Conservation (phyloP, 2,113 vertebrate genomes). For the Halichoeres trimaculatus region DNA sequence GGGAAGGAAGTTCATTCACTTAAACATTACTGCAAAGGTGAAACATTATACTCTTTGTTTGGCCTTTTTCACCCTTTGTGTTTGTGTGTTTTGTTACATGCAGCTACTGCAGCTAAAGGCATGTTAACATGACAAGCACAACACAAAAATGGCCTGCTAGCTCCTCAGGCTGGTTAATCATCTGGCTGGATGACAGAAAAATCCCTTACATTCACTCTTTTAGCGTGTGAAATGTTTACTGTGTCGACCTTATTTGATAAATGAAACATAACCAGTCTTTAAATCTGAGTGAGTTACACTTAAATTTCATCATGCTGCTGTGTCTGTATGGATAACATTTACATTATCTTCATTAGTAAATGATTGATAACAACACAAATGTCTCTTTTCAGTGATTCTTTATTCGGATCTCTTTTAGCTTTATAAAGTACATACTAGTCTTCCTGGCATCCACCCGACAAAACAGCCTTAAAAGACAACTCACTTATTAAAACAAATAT, state of each 20-base stretch:
- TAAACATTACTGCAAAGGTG: conserved; percentile 60
- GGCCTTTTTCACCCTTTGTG: conserved; percentile 32
- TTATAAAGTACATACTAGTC: too few relatives aligned
- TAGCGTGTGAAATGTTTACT: neutral
- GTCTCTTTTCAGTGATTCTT: neutral
- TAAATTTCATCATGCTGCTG: neutral
- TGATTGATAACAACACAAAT: conserved; percentile 7
- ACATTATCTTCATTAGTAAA: conserved; percentile 10
- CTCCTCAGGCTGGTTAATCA: conserved; percentile 12
- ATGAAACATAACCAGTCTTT: neutral
- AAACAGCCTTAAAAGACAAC: too few relatives aligned
- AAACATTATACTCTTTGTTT: conserved; percentile 48
- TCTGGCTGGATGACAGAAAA: neutral
- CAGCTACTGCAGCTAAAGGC: conserved; percentile 36
- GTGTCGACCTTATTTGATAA: neutral
- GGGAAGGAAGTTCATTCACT: conserved; percentile 57
- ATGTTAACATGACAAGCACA: conserved; percentile 42
- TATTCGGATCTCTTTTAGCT: too few relatives aligned
- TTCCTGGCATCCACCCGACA: too few relatives aligned
- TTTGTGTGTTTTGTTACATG: conserved; percentile 37
- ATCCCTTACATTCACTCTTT: neutral
- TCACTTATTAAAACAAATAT: too few relatives aligned
- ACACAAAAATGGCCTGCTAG: conserved; percentile 18
- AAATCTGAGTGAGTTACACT: neutral
- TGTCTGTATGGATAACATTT: neutral